These are phyloP conservation scores for Cirrhinus molitorella DNA, from an alignment of 2,797 vertebrate species.

Conservation along the genomic window DNA sequence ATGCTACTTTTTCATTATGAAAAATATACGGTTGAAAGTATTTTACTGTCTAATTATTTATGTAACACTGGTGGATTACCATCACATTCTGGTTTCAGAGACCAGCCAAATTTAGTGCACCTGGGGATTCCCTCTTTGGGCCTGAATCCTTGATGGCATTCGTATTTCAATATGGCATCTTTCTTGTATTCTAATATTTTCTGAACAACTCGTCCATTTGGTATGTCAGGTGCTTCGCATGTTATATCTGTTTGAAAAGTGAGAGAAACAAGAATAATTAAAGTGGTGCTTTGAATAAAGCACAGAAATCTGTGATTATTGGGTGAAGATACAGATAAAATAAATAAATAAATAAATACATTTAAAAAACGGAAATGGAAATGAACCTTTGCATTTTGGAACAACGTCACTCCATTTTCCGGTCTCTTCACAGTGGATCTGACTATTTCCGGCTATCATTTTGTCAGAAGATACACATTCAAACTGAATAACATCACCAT, in stretches of 20 bases:
- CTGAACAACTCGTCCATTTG: neutral
- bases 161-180: slow-evolving; percentile 47
- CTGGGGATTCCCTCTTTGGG: slow-evolving; percentile 23
- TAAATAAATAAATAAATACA: neutral
- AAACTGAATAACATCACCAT: slow-evolving; percentile 72
- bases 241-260: slow-evolving; percentile 57
- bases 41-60: too few relatives aligned
- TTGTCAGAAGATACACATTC: slow-evolving; percentile 58
- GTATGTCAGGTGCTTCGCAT: slow-evolving; percentile 47
- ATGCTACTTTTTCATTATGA: too few relatives aligned
- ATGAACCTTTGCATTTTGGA: slow-evolving; percentile 73
- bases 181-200: neutral
- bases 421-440: slow-evolving; percentile 70
- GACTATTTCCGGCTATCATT: neutral
- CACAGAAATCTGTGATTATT: slow-evolving; percentile 17
- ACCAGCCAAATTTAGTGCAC: slow-evolving; percentile 60
- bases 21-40: too few relatives aligned
- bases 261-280: neutral
- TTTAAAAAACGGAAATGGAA: neutral
- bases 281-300: neutral
- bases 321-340: neutral
- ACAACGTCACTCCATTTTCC: slow-evolving; percentile 59
- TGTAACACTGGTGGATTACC: slow-evolving; percentile 27
- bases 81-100: slow-evolving; percentile 55
- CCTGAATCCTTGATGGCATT: neutral